Evolutionary conservation across 2,888 invertebrate genomes (phyloP).

Genomic region (Eupithecia abbreviata): DNA sequence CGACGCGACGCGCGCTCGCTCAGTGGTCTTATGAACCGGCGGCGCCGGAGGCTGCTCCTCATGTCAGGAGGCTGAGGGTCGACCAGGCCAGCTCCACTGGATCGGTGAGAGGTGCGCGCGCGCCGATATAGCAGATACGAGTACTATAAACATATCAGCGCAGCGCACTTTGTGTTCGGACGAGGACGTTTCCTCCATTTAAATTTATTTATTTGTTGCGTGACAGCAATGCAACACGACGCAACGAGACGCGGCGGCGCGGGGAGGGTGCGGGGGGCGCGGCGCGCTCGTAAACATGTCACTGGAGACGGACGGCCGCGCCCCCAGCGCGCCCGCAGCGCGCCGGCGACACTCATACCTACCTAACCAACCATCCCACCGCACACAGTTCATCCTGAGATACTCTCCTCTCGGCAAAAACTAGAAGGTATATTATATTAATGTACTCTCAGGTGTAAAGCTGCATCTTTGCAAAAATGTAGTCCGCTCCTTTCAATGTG

Average conservation of each 20-base stretch:
- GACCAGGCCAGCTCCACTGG: too few relatives aligned
- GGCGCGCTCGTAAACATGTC: slow-evolving; percentile 66
- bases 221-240: slow-evolving; percentile 59
- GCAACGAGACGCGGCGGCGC: slow-evolving; percentile 19
- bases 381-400: too few relatives aligned
- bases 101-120: slow-evolving; percentile 46
- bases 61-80: too few relatives aligned
- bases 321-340: slow-evolving; percentile 40
- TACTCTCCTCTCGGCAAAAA: too few relatives aligned
- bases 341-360: background rate
- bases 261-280: slow-evolving; percentile 36
- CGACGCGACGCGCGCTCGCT: slow-evolving; percentile 28
- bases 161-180: slow-evolving; percentile 46
- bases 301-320: slow-evolving; percentile 60
- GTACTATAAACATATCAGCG: slow-evolving; percentile 44
- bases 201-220: slow-evolving; percentile 67
- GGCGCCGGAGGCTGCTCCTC: too few relatives aligned
- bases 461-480: too few relatives aligned
- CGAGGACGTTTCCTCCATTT: slow-evolving; percentile 58
- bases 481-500: too few relatives aligned
- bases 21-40: too few relatives aligned
- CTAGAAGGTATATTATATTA: too few relatives aligned
- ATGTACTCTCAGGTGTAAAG: too few relatives aligned
- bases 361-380: background rate
- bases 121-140: slow-evolving; percentile 39